Evolutionary conservation across 64 coral and sea anemone species (phyloP), one percentile per base, ranked within the genome.

Genomic region (Stylophora pistillata): DNA sequence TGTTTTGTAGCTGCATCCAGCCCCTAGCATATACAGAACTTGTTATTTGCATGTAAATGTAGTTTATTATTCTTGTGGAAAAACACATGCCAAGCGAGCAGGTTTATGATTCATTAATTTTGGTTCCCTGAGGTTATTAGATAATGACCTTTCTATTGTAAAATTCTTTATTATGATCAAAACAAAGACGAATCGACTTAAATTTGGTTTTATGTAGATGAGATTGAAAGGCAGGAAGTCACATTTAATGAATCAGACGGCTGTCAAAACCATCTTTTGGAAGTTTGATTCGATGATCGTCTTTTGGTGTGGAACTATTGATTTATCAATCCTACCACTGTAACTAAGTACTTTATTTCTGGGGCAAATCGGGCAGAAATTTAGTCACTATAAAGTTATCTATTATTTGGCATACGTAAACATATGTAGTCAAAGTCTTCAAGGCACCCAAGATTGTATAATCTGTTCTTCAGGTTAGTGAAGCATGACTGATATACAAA

Each of bases 101-200:
- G 15, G 33, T n/a, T 69, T 83, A 83, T 83, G 34, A 13, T 29
- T 64, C 78, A 82, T 30, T 47, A 47, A 47, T 47, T 47, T 82
- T 82, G 78, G 21, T 41, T 64, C 29, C 31, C 10, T 23, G 27
- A 37, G 30, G 60, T 30, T 58, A 65, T 13, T 13, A 28, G 34
- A 65, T 64, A 18, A 53, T 82, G 16, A 65, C 69, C 59, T n/a
- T 68, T 11, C 21, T 84, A 12, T 25, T 70, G 33, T 69, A 53
- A 54, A 53, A 13, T 23, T 84, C 21, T 53, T 32, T n/a, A 25
- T 84, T 69, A 84, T 84, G 69, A 84, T 23, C 34, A 53, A 17
- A 84, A 84, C 80, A 84, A 84, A 84, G 53, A 23, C 13, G 56
- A 78, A 78, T 78, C 4, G 27, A 78, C 47, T 53, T 25, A 57